Conservation (phyloP, 1,140 invertebrate species). For the Chlorops oryzae region DNA sequence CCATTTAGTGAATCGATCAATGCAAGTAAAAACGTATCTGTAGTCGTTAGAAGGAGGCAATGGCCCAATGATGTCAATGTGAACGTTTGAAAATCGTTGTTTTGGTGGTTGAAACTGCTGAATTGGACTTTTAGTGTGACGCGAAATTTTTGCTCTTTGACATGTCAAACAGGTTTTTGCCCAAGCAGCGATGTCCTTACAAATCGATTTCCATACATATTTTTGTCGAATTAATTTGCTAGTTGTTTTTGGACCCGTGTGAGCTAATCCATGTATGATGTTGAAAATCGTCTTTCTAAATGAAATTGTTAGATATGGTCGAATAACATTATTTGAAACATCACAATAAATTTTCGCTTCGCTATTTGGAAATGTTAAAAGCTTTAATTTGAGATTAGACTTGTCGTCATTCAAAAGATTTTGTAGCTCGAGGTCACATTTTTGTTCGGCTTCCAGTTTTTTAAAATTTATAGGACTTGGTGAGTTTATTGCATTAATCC, state of each 20-base stretch:
- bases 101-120: not conserved
- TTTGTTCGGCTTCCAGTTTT: constrained; percentile 1
- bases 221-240: not conserved
- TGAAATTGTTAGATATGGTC: not conserved
- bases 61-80: constrained; percentile 2
- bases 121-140: not conserved
- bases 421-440: constrained; percentile 1
- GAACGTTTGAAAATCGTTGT: not conserved
- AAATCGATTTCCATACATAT: no score
- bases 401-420: not conserved
- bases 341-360: constrained; percentile 1
- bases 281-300: constrained; percentile 1
- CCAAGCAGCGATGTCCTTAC: not conserved
- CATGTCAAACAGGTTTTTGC: not conserved
- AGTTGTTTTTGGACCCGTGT: not conserved
- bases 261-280: constrained; percentile 1
- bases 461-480: no score
- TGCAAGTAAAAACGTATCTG: constrained; percentile 46
- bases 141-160: not conserved
- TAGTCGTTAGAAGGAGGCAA: constrained; percentile 33
- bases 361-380: not conserved
- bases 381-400: constrained; percentile 2
- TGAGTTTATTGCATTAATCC: constrained; percentile 27
- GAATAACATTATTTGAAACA: constrained; percentile 10
- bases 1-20: constrained; percentile 49